These are phyloP conservation scores for Atta texana DNA, from an alignment of 1,140 invertebrate species.

Conservation along the genomic window DNA sequence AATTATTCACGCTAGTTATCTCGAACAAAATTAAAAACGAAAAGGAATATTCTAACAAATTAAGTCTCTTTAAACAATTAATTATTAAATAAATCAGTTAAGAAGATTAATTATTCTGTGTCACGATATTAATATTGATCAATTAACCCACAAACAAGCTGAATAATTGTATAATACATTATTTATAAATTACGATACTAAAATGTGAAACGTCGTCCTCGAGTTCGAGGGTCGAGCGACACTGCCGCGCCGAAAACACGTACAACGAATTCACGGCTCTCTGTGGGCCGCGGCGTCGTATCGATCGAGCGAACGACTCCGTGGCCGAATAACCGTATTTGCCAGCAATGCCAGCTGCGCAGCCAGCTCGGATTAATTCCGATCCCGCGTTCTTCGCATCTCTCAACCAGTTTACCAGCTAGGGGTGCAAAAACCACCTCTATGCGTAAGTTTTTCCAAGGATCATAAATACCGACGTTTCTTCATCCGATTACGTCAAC, in stretches of 20 bases:
- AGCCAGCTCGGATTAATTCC: slow-evolving; percentile 50
- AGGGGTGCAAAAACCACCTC: not conserved
- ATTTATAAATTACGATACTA: not conserved
- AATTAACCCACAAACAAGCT: not conserved
- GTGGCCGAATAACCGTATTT: slow-evolving; percentile 61
- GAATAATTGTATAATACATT: not conserved
- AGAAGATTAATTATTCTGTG: not conserved
- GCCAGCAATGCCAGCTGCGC: slow-evolving; percentile 50
- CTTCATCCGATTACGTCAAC: not conserved
- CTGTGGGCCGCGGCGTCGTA: slow-evolving; percentile 29
- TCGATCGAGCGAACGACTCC: slow-evolving; percentile 46
- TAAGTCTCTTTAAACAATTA: not conserved
- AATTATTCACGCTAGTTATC: not conserved
- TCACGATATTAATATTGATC: not conserved
- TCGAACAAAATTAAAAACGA: not conserved
- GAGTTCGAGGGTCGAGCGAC: not conserved
- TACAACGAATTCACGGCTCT: slow-evolving; percentile 34
- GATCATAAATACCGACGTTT: not conserved
- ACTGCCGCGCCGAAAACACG: slow-evolving; percentile 30
- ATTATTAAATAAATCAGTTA: not conserved
- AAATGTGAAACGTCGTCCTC: not conserved
- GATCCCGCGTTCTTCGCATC: slow-evolving; percentile 4
- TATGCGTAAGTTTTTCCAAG: not conserved
- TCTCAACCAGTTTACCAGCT: not conserved
- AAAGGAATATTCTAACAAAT: not conserved